Conservation (phyloP, 2,113 vertebrate species). For the Larimichthys polyactis region DNA sequence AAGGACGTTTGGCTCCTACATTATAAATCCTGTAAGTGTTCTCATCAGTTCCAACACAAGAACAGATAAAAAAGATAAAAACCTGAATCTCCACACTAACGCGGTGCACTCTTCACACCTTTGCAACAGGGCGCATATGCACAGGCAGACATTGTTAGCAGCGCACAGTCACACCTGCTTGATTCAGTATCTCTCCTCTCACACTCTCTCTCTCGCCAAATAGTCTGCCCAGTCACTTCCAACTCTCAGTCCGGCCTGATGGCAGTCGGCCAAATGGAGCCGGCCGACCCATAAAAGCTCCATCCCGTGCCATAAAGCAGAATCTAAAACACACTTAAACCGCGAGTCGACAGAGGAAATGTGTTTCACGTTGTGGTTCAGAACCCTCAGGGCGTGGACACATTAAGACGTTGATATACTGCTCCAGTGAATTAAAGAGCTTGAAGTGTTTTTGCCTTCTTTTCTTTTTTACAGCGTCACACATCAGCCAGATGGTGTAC, state of each 20-base stretch:
- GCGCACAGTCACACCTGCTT: slow-evolving; percentile 39
- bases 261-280: slow-evolving; percentile 66
- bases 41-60: too few relatives aligned
- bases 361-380: slow-evolving; percentile 60
- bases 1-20: neutral
- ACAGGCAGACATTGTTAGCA: neutral
- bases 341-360: slow-evolving; percentile 58
- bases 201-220: slow-evolving; percentile 19
- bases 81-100: neutral
- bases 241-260: slow-evolving; percentile 42
- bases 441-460: neutral
- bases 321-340: slow-evolving; percentile 75
- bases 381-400: slow-evolving; percentile 42
- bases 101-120: neutral
- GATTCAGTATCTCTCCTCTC: slow-evolving; percentile 41
- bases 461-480: slow-evolving; percentile 20
- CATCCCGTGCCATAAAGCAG: slow-evolving; percentile 73
- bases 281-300: slow-evolving; percentile 67
- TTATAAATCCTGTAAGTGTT: too few relatives aligned
- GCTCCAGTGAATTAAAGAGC: slow-evolving; percentile 30
- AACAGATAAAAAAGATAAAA: neutral
- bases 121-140: neutral
- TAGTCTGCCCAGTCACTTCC: slow-evolving; percentile 41
- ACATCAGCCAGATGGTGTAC: neutral
- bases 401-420: slow-evolving; percentile 56